Evolutionary conservation across 2,888 invertebrate species (phyloP).

Genomic region (Hofmannophila pseudospretella): DNA sequence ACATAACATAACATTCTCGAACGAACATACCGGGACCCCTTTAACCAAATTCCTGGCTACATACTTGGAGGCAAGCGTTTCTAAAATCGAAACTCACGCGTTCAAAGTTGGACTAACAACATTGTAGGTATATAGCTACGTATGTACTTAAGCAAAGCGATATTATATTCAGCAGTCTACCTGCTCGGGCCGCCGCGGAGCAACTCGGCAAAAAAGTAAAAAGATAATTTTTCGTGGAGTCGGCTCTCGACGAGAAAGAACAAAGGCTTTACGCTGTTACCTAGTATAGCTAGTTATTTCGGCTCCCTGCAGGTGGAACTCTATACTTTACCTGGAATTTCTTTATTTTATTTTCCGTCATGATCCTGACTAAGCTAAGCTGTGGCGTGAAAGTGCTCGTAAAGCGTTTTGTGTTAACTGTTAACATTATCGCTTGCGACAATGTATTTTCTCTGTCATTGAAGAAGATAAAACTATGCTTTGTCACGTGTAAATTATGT

Average conservation of each 20-base stretch:
- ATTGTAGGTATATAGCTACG: background rate
- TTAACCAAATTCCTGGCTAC: background rate
- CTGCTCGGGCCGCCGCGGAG: slow-evolving; percentile 53
- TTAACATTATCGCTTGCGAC: no score
- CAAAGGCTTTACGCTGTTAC: slow-evolving; percentile 65
- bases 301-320: slow-evolving; percentile 66
- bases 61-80: background rate
- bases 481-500: no score
- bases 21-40: background rate
- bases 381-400: slow-evolving; percentile 42
- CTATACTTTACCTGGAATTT: slow-evolving; percentile 60
- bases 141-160: slow-evolving; percentile 30
- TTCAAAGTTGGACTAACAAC: background rate
- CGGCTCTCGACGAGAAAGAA: slow-evolving; percentile 58
- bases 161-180: slow-evolving; percentile 63
- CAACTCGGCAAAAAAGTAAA: slow-evolving; percentile 68
- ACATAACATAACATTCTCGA: no score
- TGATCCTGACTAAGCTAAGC: slow-evolving; percentile 32
- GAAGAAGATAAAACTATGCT: no score
- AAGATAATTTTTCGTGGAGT: slow-evolving; percentile 69
- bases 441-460: no score
- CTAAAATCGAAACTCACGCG: background rate
- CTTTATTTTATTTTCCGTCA: slow-evolving; percentile 33
- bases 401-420: slow-evolving; percentile 33
- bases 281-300: slow-evolving; percentile 66